Evolutionary conservation across 2,113 vertebrate species (phyloP).

Genomic region (Plecotus auritus): DNA sequence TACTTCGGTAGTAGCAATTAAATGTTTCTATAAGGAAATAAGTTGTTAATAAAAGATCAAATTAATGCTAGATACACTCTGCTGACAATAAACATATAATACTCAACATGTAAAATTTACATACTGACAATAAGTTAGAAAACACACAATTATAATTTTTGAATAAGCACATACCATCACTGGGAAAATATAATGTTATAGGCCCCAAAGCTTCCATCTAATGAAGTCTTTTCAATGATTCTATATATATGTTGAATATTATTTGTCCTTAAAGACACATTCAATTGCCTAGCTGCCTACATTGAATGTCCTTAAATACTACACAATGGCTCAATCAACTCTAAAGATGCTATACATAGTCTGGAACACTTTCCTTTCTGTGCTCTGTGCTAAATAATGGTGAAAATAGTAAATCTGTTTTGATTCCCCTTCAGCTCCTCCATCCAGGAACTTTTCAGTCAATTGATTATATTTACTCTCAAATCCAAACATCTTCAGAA

Average conservation of each 20-base stretch:
- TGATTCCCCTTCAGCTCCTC: not conserved
- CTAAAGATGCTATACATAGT: not conserved
- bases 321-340: not conserved
- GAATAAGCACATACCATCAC: slow-evolving; percentile 13
- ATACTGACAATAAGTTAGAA: slow-evolving; percentile 36
- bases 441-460: slow-evolving; percentile 44
- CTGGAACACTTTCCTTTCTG: slow-evolving; percentile 10
- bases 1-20: slow-evolving; percentile 45
- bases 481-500: slow-evolving; percentile 61
- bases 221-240: not conserved
- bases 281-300: not conserved
- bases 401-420: slow-evolving; percentile 25
- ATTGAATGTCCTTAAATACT: not conserved
- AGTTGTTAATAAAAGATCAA: slow-evolving; percentile 30
- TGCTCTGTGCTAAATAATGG: slow-evolving; percentile 18
- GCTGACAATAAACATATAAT: slow-evolving; percentile 29
- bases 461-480: not conserved
- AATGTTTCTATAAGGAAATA: not conserved
- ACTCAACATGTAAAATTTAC: slow-evolving; percentile 10
- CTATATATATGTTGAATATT: not conserved
- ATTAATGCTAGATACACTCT: slow-evolving; percentile 19
- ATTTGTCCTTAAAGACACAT: slow-evolving; percentile 32
- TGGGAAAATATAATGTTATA: slow-evolving; percentile 25
- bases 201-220: not conserved
- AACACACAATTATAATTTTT: slow-evolving; percentile 41